These are phyloP conservation scores for Tholera decimalis DNA, from an alignment of 2,888 invertebrate genomes.

Conservation along the genomic window DNA sequence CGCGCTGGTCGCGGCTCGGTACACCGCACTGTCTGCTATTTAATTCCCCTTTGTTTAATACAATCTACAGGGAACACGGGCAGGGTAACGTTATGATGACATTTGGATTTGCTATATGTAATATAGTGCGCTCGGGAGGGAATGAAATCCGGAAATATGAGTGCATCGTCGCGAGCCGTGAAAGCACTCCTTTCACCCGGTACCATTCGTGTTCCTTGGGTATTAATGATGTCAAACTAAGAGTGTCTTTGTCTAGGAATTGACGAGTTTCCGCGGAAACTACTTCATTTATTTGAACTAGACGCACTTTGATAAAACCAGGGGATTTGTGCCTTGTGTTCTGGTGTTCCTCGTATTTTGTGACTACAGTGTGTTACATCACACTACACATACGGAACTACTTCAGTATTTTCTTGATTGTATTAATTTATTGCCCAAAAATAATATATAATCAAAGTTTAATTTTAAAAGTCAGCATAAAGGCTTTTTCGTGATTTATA, in stretches of 20 bases:
- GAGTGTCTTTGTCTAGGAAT: constrained; percentile 75
- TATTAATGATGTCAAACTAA: constrained; percentile 78
- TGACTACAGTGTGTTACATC: constrained; percentile 9
- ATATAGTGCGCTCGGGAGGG: constrained; percentile 74
- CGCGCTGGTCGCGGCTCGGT: constrained; percentile 79
- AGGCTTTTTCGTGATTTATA: neutral
- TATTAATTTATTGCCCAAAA: neutral
- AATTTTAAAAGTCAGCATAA: neutral
- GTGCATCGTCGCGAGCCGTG: constrained; percentile 75
- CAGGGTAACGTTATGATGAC: constrained; percentile 83
- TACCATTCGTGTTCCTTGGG: constrained; percentile 72
- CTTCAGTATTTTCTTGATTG: neutral
- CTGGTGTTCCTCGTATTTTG: constrained; percentile 27
- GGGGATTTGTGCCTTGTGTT: constrained; percentile 43
- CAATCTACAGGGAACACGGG: constrained; percentile 81
- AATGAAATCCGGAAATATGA: constrained; percentile 83
- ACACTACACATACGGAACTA: neutral
- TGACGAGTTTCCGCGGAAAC: constrained; percentile 73
- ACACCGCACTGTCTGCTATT: constrained; percentile 81
- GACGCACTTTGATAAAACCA: constrained; percentile 57
- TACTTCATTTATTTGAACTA: constrained; percentile 69
- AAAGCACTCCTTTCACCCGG: constrained; percentile 70
- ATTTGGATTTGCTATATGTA: constrained; percentile 77
- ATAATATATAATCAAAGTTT: neutral
- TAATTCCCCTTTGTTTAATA: constrained; percentile 85